A percentile compares a stretch with the other conserved stretches of the same genome.
phyloP scores from a whole-genome alignment of 2,888 invertebrate genomes.

The Pristionchus mayeri region DNA sequence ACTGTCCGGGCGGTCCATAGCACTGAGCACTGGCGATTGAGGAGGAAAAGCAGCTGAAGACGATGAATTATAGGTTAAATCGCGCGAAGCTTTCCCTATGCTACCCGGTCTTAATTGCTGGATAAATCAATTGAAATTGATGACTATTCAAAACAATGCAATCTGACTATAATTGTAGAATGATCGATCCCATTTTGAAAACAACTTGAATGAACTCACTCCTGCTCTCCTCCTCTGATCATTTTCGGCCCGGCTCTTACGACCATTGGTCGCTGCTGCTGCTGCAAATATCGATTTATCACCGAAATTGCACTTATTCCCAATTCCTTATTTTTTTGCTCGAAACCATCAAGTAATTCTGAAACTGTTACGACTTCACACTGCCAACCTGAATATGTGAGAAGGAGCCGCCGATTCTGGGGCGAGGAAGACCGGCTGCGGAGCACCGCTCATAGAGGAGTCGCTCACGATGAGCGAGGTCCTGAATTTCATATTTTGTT shows the following conservation, averaged over 20 bases:
- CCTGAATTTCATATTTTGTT: conserved; percentile 26
- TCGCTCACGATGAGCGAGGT: conserved; percentile 51
- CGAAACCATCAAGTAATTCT: background rate
- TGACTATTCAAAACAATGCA: no score
- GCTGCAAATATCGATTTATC: background rate
- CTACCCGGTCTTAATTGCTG: no score
- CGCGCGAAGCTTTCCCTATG: background rate
- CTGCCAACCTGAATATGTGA: conserved; percentile 34
- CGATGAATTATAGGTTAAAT: background rate
- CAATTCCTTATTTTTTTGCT: background rate
- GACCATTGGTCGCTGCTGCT: conserved; percentile 42
- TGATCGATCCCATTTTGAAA: no score
- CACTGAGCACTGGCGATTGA: conserved; percentile 48
- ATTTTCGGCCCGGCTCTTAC: conserved; percentile 53
- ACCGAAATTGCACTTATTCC: no score
- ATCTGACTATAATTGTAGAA: no score
- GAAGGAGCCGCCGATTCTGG: conserved; percentile 49
- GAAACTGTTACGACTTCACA: no score
- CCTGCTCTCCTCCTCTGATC: conserved; percentile 52
- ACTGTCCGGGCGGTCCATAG: background rate
- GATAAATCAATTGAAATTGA: no score
- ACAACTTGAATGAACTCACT: conserved; percentile 51
- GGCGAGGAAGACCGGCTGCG: conserved; percentile 35
- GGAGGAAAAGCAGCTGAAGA: conserved; percentile 53
- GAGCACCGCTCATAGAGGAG: conserved; percentile 48